Evolutionary conservation across 2,113 vertebrate genomes (phyloP).

Genomic region (Coptodon bakossiorum): DNA sequence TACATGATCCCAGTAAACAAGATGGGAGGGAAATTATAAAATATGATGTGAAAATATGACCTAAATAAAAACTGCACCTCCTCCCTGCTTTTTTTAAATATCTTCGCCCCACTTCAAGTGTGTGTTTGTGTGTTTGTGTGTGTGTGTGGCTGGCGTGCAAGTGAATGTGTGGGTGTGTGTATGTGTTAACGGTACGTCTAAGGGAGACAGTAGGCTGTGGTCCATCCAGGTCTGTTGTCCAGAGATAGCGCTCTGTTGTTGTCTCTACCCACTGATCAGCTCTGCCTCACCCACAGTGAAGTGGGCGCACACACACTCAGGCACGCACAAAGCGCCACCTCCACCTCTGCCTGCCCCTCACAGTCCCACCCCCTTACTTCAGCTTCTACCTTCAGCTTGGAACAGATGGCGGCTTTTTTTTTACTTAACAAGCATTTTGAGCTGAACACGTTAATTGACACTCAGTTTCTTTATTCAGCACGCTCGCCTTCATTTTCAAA

Average conservation of each 20-base stretch:
- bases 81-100: neutral
- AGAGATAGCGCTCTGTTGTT: conserved; percentile 52
- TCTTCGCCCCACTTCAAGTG: conserved; percentile 10
- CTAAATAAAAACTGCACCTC: conserved; percentile 45
- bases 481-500: neutral
- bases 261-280: conserved; percentile 40
- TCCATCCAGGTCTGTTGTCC: conserved; percentile 36
- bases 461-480: neutral
- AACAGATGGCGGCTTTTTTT: neutral
- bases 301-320: neutral
- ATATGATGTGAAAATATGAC: conserved; percentile 50
- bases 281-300: conserved; percentile 13
- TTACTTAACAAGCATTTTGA: neutral
- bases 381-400: neutral
- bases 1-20: conserved; percentile 35
- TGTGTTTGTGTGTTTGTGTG: neutral
- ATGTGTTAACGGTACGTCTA: neutral
- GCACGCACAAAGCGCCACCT: neutral
- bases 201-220: conserved; percentile 6
- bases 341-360: neutral
- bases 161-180: neutral
- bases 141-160: neutral
- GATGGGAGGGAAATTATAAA: conserved; percentile 21
- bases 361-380: neutral
- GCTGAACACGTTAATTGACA: neutral